Base-by-base conservation (phyloP, 2,888 invertebrate species). In the Thumatha senex region DNA sequence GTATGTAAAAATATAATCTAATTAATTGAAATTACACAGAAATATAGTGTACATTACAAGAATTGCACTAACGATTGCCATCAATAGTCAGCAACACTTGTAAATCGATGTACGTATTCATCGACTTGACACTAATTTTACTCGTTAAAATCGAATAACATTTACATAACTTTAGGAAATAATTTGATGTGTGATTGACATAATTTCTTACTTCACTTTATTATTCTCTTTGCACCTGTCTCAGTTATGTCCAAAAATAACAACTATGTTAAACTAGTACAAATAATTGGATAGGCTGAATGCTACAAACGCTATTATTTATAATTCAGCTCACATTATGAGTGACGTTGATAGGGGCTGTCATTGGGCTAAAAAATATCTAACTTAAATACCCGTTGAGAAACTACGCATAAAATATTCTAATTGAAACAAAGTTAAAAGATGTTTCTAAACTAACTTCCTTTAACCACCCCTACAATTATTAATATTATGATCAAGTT, bases 171-270 rank as follows among this genome's bases (percentile, higher is more conserved):
- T 61, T 58, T 72, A 64, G 70, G 71, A 47, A 68, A 72, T 70
- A 75, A 63, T 72, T 72, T 78, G 72, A 76, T 72, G 70, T 72
- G 72, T 76, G 77, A 78, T 76, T 75, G 76, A 70, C 77, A 61
- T 67, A 64, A 41, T 64, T 74, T 73, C 75, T 76, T 66, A 72
- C 69, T 66, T 59, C 52, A 62, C 52, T 60, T 48, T 56, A 49
- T 56, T 58, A 52, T 51, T 38, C 49, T 18, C 50, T 18, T 10
- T 38, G 45, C 74, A 74, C 56, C 74, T 75, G 75, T 56, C 59
- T 7, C 58, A 36, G 42, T 43, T 43, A 48, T 34, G 48, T 30
- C 56, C 51, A 53, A 63, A 58, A 48, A 64, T 11, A 12, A 41
- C 40, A 48, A 36, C 33, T 13, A 51, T 58, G 54, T 60, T 62